Evolutionary conservation across 1,140 invertebrate species (phyloP), one percentile per base, ranked within the genome.

Genomic region (Oedothorax gibbosus): DNA sequence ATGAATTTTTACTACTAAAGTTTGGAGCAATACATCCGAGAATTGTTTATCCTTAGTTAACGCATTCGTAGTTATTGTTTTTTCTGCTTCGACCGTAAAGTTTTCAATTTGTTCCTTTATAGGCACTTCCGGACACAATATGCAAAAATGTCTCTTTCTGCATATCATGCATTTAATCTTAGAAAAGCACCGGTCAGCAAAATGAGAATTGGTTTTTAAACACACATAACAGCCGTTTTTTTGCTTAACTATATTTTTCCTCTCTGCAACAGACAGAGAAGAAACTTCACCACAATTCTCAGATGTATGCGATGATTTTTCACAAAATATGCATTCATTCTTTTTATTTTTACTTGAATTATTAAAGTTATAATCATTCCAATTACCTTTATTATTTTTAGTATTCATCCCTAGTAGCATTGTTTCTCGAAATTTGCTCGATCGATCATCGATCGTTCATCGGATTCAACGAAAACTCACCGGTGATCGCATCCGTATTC

Each of bases 1-100:
- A 49, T 10, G 18, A 18, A 84, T 7, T 84, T 66, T 75, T 53
- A 75, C 57, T 35, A 56, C 35, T 56, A 75, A 75, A 66, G 62
- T 84, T 84, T 84, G 71, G 4, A 66, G 60, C n/a, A 53, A 68
- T 56, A 84, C 81, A 84, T 66, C 72, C 2, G 71, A 75, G 20
- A 75, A 14, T 62, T 66, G 56, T 50, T 75, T 20, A 66, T 65
- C 10, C 65, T 14, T 75, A 75, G 54, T 84, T 14, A 84, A n/a
- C 49, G 51, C 66, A 56, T 54, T 84, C 8, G 60, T 75, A 75
- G 73, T 75, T 12, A n/a, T 66, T 18, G 57, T 57, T 51, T 51
- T 8, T 9, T 75, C 50, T 51, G 66, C 50, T 56, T 0, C 14
- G n/a, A 18, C 56, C n/a, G 20, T 12, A 64, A 21, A 6, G 10